phyloP scores from a whole-genome alignment of 2,888 invertebrate species.

The Phoronis australis region DNA sequence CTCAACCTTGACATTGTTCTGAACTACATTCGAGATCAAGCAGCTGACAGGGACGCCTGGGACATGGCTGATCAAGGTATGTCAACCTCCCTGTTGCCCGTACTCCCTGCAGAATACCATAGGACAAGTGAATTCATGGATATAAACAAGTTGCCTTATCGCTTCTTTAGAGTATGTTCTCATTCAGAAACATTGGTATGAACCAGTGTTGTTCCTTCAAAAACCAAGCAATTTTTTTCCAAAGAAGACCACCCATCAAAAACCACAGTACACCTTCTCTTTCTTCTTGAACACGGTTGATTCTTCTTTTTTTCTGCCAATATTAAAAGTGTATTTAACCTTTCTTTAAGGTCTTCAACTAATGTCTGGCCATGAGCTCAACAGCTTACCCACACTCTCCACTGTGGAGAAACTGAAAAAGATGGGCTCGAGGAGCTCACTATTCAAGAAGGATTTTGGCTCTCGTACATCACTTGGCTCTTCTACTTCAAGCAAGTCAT shows the following conservation, averaged over 20 bases:
- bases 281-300: background rate
- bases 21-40: conserved; percentile 30
- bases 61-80: conserved; percentile 48
- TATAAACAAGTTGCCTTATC: no score
- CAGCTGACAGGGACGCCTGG: conserved; percentile 40
- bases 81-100: background rate
- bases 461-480: no score
- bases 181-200: no score
- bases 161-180: no score
- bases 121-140: background rate
- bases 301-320: background rate
- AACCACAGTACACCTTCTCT: background rate
- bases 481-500: no score
- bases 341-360: no score
- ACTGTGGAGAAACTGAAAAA: background rate
- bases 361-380: background rate
- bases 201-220: no score
- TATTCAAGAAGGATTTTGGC: no score
- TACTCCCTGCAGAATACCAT: no score
- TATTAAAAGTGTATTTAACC: no score
- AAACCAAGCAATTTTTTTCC: no score
- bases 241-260: background rate
- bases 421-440: no score
- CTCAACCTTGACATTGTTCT: conserved; percentile 29
- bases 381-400: background rate